phyloP scores from a whole-genome alignment of 1,140 invertebrate genomes.

The Drosophila ananassae region DNA sequence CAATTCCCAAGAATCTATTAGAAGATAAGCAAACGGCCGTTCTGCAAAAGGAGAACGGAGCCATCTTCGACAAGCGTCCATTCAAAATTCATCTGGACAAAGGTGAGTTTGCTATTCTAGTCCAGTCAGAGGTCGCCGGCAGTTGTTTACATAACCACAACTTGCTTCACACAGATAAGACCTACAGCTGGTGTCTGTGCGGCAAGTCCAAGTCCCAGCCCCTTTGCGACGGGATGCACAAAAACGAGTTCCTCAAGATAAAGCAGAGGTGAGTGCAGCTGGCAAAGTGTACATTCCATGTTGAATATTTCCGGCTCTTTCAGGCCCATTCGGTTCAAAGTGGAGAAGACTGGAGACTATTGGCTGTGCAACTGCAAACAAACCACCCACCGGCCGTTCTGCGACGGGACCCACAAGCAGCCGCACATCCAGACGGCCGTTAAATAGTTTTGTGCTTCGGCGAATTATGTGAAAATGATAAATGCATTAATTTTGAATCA shows the following conservation, averaged over 20 bases:
- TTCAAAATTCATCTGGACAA: slow-evolving; percentile 91
- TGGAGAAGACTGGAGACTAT: slow-evolving; percentile 96
- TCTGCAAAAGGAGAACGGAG: slow-evolving; percentile 88
- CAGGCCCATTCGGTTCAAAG: slow-evolving; percentile 92
- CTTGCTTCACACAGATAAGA: slow-evolving; percentile 86
- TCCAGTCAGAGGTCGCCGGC: background rate
- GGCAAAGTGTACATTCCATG: no score
- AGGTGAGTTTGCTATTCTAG: slow-evolving; percentile 73
- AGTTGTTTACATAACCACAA: slow-evolving; percentile 74
- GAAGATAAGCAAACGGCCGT: slow-evolving; percentile 86
- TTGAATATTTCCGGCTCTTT: no score
- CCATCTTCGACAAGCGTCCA: slow-evolving; percentile 94
- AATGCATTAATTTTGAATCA: slow-evolving; percentile 64
- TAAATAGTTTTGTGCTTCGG: slow-evolving; percentile 53
- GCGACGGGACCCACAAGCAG: slow-evolving; percentile 97
- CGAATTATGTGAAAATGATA: slow-evolving; percentile 38
- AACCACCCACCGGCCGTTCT: slow-evolving; percentile 96
- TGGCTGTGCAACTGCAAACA: slow-evolving; percentile 99
- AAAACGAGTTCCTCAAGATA: slow-evolving; percentile 89
- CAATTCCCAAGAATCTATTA: slow-evolving; percentile 88
- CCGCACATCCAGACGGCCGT: slow-evolving; percentile 87
- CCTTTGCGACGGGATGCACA: slow-evolving; percentile 97
- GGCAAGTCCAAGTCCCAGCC: slow-evolving; percentile 96
- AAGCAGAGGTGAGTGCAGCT: slow-evolving; percentile 85
- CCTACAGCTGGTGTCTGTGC: slow-evolving; percentile 97